Evolutionary conservation across 2,113 vertebrate genomes (phyloP).

Genomic region (Pseudorasbora parva): DNA sequence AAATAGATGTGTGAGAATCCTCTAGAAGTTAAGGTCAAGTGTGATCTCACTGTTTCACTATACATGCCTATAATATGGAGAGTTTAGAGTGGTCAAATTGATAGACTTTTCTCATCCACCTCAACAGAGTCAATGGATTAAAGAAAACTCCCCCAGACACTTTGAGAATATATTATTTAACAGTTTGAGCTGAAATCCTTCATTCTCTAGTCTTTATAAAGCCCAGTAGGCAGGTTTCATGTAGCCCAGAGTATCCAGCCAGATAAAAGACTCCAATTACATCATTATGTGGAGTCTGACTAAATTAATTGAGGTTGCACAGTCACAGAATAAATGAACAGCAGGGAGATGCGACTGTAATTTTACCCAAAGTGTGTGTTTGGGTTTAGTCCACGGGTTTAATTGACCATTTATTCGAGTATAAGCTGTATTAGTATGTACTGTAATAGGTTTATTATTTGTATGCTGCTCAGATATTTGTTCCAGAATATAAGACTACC

Average conservation of each 20-base stretch:
- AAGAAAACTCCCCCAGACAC: not conserved
- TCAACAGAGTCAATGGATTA: conserved; percentile 1
- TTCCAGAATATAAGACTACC: not conserved
- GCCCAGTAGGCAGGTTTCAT: not conserved
- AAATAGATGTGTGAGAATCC: not conserved
- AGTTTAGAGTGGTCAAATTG: not conserved
- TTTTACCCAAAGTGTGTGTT: conserved; percentile 30
- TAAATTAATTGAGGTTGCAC: conserved; percentile 33
- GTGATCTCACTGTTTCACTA: not conserved
- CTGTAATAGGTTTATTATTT: not conserved
- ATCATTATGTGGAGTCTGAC: conserved; percentile 30
- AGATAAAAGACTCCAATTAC: conserved; percentile 15
- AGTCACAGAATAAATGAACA: conserved; percentile 37
- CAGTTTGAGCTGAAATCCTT: conserved; percentile 14
- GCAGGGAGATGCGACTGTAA: conserved; percentile 2
- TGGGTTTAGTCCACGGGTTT: conserved; percentile 27
- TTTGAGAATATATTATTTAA: conserved; percentile 6
- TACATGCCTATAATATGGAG: not conserved
- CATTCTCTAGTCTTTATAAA: conserved; percentile 18
- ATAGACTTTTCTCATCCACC: not conserved
- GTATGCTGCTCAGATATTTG: not conserved
- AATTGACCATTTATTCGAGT: conserved; percentile 27
- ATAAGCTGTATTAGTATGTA: not conserved
- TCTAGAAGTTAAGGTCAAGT: conserved; percentile 29
- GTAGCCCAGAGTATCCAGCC: not conserved